Evolutionary conservation across 2,888 invertebrate genomes (phyloP), one percentile per base, ranked within the genome.

Genomic region (Lydus trimaculatus): DNA sequence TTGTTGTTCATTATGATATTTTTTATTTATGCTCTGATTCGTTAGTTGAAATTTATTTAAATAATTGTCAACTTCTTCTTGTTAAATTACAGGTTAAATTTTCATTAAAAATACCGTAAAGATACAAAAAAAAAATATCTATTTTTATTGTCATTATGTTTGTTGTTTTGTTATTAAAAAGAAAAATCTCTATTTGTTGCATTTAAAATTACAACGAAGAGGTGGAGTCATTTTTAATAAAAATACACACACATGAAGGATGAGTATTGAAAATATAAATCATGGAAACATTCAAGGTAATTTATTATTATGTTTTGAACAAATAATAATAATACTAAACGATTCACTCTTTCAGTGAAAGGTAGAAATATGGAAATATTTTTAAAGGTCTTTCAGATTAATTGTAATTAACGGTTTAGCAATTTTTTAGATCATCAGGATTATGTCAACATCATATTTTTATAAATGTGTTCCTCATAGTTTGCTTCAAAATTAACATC

Each of bases 181-280:
- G 28, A 4, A 28, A 28, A 28, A 28, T 28, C 4, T 28, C 28
- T 28, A 28, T 28, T 58, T 59, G 39, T 17, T 59, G 39, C 31
- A 59, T 25, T 25, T 28, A 58, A 15, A 36, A n/a, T n/a, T 36
- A 43, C 43, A 48, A 48, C 48, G 9, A 20, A 48, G 7, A 48
- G 48, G 48, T 48, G 20, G 48, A 48, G 48, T 20, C 23, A 20
- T 48, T 48, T 43, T 43, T 13, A 43, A n/a, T n/a, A 43, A 43
- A 43, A 43, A n/a, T 6, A n/a, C 15, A 43, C n/a, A 39, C 39
- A 43, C n/a, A 20, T 23, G 65, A 65, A 65, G 65, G 65, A 65
- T 65, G 65, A 65, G 61, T 56, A 61, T 36, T 65, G 61, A 52
- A 65, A 61, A 25, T 65, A 65, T 65, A 65, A 65, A 65, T 65